These are phyloP conservation scores for Schrankia costaestrigalis DNA, from an alignment of 2,888 invertebrate species.

Conservation along the genomic window DNA sequence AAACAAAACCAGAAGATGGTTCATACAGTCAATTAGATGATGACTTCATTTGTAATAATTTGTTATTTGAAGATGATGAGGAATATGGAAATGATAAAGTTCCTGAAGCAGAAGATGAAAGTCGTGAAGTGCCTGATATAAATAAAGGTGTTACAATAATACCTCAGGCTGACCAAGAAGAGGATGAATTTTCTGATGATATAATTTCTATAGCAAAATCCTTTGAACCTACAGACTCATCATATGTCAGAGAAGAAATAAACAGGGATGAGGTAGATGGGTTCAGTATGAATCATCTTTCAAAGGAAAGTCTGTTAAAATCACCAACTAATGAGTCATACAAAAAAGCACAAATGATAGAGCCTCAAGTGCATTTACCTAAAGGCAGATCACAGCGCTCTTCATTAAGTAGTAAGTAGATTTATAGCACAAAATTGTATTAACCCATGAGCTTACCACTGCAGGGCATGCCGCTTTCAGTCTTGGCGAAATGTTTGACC, in stretches of 20 bases:
- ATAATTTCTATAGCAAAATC: too few species aligned
- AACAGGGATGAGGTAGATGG: constrained; percentile 43
- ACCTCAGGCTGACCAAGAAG: constrained; percentile 2
- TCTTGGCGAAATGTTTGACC: too few species aligned
- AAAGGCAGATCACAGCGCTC: constrained; percentile 35
- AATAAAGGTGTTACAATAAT: too few species aligned
- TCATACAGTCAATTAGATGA: constrained; percentile 73
- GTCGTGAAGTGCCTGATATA: constrained; percentile 7
- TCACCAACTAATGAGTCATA: constrained; percentile 17
- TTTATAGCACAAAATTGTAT: not conserved
- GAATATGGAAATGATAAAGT: constrained; percentile 53
- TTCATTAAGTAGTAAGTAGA: constrained; percentile 40
- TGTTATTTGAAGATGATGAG: constrained; percentile 34
- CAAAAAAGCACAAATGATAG: constrained; percentile 55
- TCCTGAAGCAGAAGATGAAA: constrained; percentile 25
- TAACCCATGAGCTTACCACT: too few species aligned
- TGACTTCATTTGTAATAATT: constrained; percentile 37
- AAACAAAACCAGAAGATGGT: constrained; percentile 45
- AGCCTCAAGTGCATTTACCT: constrained; percentile 40
- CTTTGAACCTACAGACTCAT: too few species aligned
- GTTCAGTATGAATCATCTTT: constrained; percentile 12
- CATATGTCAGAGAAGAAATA: not conserved
- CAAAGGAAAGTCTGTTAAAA: constrained; percentile 18
- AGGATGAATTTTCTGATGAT: constrained; percentile 30
- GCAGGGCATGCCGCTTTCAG: too few species aligned